A percentile compares a stretch with the other conserved stretches of the same genome.
Conservation (phyloP, 2,888 invertebrate genomes). For the Drosophila aldrichi region DNA sequence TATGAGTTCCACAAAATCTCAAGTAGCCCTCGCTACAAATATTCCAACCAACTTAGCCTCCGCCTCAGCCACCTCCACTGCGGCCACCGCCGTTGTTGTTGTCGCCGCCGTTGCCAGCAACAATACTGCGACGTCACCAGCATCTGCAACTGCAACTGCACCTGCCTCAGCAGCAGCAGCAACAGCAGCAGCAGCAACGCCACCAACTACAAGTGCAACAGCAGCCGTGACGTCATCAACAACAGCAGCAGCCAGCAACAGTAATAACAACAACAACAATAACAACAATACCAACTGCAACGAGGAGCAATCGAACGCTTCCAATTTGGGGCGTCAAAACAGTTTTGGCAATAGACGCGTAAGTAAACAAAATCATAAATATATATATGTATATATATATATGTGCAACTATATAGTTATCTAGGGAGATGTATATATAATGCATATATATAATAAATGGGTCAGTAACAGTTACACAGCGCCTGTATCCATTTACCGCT, state of each 20-base stretch:
- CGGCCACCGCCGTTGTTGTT: slow-evolving; percentile 78
- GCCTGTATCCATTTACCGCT: slow-evolving; percentile 15
- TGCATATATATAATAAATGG: slow-evolving; percentile 33
- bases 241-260: slow-evolving; percentile 49
- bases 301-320: slow-evolving; percentile 66
- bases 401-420: slow-evolving; percentile 3
- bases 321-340: slow-evolving; percentile 83
- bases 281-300: slow-evolving; percentile 61
- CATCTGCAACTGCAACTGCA: slow-evolving; percentile 30
- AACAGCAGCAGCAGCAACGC: slow-evolving; percentile 34
- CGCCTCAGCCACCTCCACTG: slow-evolving; percentile 73
- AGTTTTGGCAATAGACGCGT: slow-evolving; percentile 85
- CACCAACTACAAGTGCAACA: slow-evolving; percentile 24
- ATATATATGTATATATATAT: background rate
- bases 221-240: slow-evolving; percentile 37
- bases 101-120: slow-evolving; percentile 72
- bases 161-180: slow-evolving; percentile 20
- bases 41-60: slow-evolving; percentile 83
- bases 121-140: slow-evolving; percentile 56
- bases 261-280: slow-evolving; percentile 42
- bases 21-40: slow-evolving; percentile 85
- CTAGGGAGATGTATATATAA: background rate
- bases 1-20: slow-evolving; percentile 86
- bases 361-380: slow-evolving; percentile 59
- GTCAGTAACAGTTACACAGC: slow-evolving; percentile 42